These are phyloP conservation scores for Kuschelorhynchus macadamiae DNA, from an alignment of 2,888 invertebrate species.

Conservation along the genomic window DNA sequence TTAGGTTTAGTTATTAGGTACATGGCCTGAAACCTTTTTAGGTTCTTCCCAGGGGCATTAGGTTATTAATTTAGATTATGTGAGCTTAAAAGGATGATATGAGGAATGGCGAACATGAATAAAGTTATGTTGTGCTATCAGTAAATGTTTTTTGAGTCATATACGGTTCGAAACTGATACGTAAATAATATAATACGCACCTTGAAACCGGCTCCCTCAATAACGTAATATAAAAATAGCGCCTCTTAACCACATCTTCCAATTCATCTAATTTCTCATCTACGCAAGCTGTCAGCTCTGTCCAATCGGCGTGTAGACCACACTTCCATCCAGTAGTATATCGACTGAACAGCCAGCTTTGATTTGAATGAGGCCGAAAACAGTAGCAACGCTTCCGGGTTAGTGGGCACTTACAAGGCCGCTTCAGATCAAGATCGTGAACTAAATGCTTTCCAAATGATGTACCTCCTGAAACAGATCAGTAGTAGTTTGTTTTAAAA, in stretches of 20 bases:
- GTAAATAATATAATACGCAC: too few relatives aligned
- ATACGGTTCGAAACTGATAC: too few relatives aligned
- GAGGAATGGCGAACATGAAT: too few relatives aligned
- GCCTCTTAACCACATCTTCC: conserved; percentile 76
- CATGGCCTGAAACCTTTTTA: too few relatives aligned
- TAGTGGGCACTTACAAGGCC: conserved; percentile 94
- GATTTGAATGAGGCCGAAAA: conserved; percentile 91
- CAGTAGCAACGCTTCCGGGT: conserved; percentile 92
- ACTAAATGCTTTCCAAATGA: conserved; percentile 97
- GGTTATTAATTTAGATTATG: too few relatives aligned
- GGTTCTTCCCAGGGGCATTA: too few relatives aligned
- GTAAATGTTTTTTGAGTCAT: too few relatives aligned
- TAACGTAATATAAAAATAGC: conserved; percentile 97
- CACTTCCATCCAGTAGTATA: conserved; percentile 99
- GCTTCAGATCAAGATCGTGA: conserved; percentile 91
- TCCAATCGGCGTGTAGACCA: conserved; percentile 98
- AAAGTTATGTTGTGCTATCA: too few relatives aligned
- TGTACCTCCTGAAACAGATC: conserved; percentile 82
- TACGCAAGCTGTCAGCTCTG: conserved; percentile 94
- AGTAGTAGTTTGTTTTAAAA: too few relatives aligned
- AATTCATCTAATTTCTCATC: conserved; percentile 92
- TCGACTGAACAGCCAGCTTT: conserved; percentile 97
- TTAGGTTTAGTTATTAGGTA: too few relatives aligned
- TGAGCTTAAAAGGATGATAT: too few relatives aligned
- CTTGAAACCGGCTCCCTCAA: conserved; percentile 90